Evolutionary conservation across 2,113 vertebrate genomes (phyloP).

Genomic region (Neodon shergylaensis): DNA sequence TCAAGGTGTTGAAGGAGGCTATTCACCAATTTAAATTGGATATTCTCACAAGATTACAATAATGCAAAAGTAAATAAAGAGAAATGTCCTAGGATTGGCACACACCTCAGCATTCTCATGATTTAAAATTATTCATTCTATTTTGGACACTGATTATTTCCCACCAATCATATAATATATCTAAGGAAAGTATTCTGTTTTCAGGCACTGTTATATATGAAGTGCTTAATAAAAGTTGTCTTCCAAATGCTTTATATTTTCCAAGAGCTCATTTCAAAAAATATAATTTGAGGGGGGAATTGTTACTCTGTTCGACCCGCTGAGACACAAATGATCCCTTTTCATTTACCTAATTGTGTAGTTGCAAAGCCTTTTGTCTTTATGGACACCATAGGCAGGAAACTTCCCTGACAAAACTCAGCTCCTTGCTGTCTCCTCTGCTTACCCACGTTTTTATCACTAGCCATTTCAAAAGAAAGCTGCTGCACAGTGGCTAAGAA

Average conservation of each 20-base stretch:
- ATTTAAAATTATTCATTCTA: background rate
- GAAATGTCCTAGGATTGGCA: background rate
- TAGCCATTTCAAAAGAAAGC: conserved; percentile 62
- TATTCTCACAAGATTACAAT: background rate
- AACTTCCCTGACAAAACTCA: conserved; percentile 24
- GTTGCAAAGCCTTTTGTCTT: conserved; percentile 17
- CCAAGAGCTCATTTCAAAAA: background rate
- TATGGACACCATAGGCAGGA: conserved; percentile 10
- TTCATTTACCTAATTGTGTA: background rate
- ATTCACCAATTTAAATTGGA: background rate
- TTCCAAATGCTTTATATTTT: background rate
- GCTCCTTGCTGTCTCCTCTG: conserved; percentile 24
- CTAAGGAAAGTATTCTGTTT: background rate
- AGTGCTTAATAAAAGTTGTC: background rate
- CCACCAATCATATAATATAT: background rate
- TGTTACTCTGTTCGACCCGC: background rate
- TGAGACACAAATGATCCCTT: conserved; percentile 33
- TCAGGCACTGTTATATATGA: background rate
- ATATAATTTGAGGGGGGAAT: background rate
- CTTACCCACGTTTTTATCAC: conserved; percentile 44
- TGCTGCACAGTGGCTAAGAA: conserved; percentile 52
- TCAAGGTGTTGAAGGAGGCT: background rate
- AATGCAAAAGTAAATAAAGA: background rate
- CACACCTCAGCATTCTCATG: background rate
- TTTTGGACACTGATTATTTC: background rate